Base-by-base conservation (phyloP, 2,797 vertebrate species). In the Cichlasoma orientale region DNA sequence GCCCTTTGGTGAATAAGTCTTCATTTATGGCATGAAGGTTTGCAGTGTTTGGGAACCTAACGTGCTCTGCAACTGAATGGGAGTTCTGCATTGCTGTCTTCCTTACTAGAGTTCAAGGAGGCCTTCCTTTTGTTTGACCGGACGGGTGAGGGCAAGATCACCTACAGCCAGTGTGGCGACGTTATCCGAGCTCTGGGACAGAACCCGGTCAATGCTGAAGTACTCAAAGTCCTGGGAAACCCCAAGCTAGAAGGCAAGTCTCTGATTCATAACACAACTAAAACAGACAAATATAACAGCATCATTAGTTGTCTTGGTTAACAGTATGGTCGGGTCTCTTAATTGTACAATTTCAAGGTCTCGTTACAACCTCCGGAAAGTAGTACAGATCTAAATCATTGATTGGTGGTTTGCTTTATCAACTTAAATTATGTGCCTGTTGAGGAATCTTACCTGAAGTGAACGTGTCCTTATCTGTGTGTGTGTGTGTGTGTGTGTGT, bases 101-200 rank as follows among this genome's bases (percentile, higher is more conserved):
- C 11, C 12, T 72, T 5, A 41, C 14, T 13, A 98, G 97, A 98
- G 77, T 98, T 96, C 93, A 98, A 98, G 90, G 97, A 98, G 87
- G 97, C 97, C n/a, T 98, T 98, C 92, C 94, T 95, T 80, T 94
- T 98, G 91, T 98, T 98, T 74, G 97, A 98, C 94, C 95, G 97
- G 79, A 97, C 96, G 0, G 97, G 97, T 0, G 97, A 98, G 72
- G 97, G 97, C 78, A 97, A 97, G 92, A 98, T 98, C 94, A 92
- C 95, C 69, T 98, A 95, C 94, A 97, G 93, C 93, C 97, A 98
- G 82, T 98, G 97, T 75, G 97, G 97, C 4, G 97, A 98, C 0
- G 97, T 98, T 78, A 97, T 98, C 97, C 90, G 97, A 72, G 97
- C 97, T 47, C 90, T 98, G 77, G 97, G 97, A 25, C 97, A 98